Percentiles rank a stretch among this genome's conserved stretches.
These are phyloP conservation scores for Patella vulgata DNA, from an alignment of 1,140 invertebrate genomes.

Conservation along the genomic window DNA sequence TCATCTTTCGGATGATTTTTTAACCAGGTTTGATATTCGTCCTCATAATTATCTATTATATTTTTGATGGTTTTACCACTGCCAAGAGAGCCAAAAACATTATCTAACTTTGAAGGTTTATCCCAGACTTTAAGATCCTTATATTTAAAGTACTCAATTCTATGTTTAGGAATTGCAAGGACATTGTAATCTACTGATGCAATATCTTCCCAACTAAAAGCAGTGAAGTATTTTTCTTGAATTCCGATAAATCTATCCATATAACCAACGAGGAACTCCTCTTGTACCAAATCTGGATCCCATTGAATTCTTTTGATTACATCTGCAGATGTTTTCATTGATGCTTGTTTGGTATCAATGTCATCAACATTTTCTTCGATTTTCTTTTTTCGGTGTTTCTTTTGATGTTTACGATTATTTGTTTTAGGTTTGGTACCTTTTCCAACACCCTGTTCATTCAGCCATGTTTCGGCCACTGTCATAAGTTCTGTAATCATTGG, in stretches of 20 bases:
- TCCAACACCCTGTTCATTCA: constrained; percentile 21
- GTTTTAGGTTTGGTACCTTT: too few relatives aligned
- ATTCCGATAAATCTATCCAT: constrained; percentile 70
- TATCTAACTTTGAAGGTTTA: constrained; percentile 67
- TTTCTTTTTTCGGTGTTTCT: constrained; percentile 35
- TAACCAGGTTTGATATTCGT: constrained; percentile 18
- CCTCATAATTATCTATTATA: constrained; percentile 51
- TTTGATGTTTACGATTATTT: background rate
- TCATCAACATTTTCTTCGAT: constrained; percentile 43
- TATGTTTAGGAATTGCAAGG: constrained; percentile 70
- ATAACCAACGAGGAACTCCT: constrained; percentile 69
- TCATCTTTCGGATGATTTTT: too few relatives aligned
- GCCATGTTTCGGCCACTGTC: constrained; percentile 28
- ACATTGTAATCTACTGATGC: constrained; percentile 67
- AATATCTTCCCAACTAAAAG: constrained; percentile 70
- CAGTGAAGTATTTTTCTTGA: constrained; percentile 67
- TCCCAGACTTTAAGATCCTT: constrained; percentile 69
- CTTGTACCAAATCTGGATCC: constrained; percentile 65
- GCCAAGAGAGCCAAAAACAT: constrained; percentile 67
- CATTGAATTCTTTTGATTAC: constrained; percentile 70
- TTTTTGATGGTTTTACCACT: constrained; percentile 53
- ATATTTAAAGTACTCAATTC: constrained; percentile 72
- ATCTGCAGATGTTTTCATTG: constrained; percentile 71
- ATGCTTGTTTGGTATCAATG: constrained; percentile 54
- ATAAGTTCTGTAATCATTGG: constrained; percentile 43